A percentile compares a stretch with the other conserved stretches of the same genome.
phyloP scores from a whole-genome alignment of 2,888 invertebrate genomes.

The Aelia acuminata region DNA sequence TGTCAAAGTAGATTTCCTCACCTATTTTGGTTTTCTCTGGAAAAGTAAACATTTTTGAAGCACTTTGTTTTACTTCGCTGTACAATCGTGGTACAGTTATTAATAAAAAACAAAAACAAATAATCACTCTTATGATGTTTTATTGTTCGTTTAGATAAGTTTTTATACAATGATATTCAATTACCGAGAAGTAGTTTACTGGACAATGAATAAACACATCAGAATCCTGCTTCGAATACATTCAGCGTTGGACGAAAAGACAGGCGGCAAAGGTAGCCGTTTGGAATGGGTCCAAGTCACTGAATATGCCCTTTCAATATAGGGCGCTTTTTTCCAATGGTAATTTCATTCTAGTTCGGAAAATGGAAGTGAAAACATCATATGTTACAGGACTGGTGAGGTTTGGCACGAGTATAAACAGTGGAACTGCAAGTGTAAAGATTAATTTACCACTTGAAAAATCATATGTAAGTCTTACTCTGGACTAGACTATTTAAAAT shows the following conservation, averaged over 20 bases:
- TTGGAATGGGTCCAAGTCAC: not conserved
- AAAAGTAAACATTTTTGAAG: too few relatives aligned
- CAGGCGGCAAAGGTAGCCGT: constrained; percentile 3
- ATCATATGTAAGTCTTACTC: not conserved
- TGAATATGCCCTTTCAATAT: constrained; percentile 27
- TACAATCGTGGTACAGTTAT: too few relatives aligned
- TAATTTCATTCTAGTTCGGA: not conserved
- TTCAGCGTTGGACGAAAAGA: not conserved
- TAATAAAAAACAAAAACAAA: too few relatives aligned
- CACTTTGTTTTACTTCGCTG: too few relatives aligned
- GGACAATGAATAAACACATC: not conserved
- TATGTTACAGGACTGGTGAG: not conserved
- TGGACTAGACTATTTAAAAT: not conserved
- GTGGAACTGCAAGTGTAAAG: too few relatives aligned
- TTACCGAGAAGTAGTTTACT: not conserved
- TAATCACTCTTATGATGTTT: too few relatives aligned
- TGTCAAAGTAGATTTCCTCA: too few relatives aligned
- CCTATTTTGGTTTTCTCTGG: too few relatives aligned
- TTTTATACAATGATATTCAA: too few relatives aligned
- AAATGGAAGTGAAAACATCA: not conserved
- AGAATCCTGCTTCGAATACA: not conserved
- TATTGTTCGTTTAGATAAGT: too few relatives aligned
- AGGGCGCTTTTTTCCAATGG: not conserved
- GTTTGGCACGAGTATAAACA: not conserved
- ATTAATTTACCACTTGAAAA: too few relatives aligned